These are phyloP conservation scores for Macropus fuliginosus DNA, from an alignment of 2,797 vertebrate genomes.

Conservation along the genomic window DNA sequence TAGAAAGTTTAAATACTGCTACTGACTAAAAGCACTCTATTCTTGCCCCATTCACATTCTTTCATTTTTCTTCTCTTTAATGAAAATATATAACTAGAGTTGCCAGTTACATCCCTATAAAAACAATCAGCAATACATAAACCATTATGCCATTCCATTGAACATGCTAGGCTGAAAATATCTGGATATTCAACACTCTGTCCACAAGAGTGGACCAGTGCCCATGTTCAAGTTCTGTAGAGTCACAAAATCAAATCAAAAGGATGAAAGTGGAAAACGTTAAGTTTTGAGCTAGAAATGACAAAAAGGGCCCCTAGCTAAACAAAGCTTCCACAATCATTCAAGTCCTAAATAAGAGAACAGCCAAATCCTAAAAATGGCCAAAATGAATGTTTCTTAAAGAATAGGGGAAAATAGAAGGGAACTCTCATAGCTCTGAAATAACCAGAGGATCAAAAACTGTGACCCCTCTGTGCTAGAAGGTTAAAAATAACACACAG, in stretches of 20 bases:
- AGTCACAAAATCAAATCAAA: not conserved
- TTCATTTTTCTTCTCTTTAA: not conserved
- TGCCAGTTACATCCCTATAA: not conserved
- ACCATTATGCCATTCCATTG: not conserved
- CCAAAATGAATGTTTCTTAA: not conserved
- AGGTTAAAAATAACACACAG: not conserved
- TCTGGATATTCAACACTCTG: not conserved
- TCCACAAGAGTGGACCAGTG: not conserved
- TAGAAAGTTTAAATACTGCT: not conserved
- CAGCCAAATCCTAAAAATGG: not conserved
- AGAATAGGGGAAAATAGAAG: not conserved
- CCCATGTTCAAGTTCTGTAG: not conserved
- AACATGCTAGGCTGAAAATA: not conserved
- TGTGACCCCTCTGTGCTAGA: not conserved
- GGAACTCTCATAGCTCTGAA: not conserved
- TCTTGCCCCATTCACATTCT: not conserved
- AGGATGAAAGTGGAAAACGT: not conserved
- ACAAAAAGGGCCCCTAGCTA: not conserved
- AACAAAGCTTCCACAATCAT: not conserved
- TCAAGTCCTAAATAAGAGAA: not conserved
- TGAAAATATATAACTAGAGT: not conserved
- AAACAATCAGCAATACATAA: not conserved
- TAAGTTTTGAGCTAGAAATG: not conserved
- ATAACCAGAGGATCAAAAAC: not conserved
- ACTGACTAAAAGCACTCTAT: slow-evolving; percentile 29